phyloP scores from a whole-genome alignment of 1,140 invertebrate genomes.

The Sitophilus oryzae region DNA sequence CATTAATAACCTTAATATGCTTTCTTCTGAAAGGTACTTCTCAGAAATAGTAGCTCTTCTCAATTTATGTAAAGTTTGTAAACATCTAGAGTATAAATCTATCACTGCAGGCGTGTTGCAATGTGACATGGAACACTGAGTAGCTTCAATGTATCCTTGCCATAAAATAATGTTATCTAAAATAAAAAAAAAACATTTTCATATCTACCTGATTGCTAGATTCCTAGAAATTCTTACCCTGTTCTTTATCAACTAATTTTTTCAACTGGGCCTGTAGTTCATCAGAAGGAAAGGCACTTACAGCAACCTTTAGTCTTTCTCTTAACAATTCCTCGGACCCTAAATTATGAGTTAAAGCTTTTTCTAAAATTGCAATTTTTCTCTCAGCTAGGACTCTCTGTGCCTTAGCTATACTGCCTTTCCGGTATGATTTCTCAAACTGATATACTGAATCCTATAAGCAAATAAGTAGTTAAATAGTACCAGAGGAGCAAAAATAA shows the following conservation, averaged over 20 bases:
- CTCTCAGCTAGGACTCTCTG: conserved; percentile 45
- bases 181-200: background rate
- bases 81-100: conserved; percentile 51
- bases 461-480: background rate
- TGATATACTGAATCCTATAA: conserved; percentile 45
- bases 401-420: conserved; percentile 44
- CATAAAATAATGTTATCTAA: conserved; percentile 49
- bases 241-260: conserved; percentile 47
- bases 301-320: conserved; percentile 48
- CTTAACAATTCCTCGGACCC: conserved; percentile 46
- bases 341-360: conserved; percentile 49
- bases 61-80: conserved; percentile 49
- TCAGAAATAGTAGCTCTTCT: conserved; percentile 34
- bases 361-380: conserved; percentile 53
- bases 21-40: conserved; percentile 40
- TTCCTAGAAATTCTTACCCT: conserved; percentile 35
- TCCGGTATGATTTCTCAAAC: conserved; percentile 43
- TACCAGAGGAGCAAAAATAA: background rate
- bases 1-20: conserved; percentile 40
- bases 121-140: conserved; percentile 54
- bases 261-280: conserved; percentile 47
- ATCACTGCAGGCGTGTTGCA: conserved; percentile 54
- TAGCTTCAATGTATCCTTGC: conserved; percentile 53
- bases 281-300: conserved; percentile 50
- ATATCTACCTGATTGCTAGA: background rate